phyloP scores from a whole-genome alignment of 2,113 vertebrate genomes.

The Hiodon alosoides region DNA sequence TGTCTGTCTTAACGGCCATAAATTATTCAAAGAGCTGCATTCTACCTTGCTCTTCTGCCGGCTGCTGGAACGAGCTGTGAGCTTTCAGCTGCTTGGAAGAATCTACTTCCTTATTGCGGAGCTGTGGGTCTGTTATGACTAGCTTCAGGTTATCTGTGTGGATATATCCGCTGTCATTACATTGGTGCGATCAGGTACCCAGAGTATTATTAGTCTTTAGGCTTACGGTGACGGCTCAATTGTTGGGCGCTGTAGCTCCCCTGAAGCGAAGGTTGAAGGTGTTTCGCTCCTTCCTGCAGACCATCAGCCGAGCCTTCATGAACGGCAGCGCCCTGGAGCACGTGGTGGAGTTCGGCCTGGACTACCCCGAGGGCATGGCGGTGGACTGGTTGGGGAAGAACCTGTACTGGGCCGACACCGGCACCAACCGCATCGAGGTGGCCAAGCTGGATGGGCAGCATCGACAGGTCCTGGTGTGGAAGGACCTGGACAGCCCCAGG shows the following conservation, averaged over 20 bases:
- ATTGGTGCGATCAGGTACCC: no score
- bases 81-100: constrained; percentile 1
- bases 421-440: constrained; percentile 92
- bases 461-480: constrained; percentile 92
- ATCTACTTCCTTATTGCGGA: background rate
- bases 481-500: constrained; percentile 89
- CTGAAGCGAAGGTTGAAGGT: background rate
- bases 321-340: constrained; percentile 91
- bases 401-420: constrained; percentile 93
- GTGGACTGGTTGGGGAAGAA: constrained; percentile 98
- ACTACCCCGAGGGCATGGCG: constrained; percentile 97
- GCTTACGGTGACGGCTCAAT: background rate
- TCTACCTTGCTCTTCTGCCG: constrained; percentile 12
- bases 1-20: constrained; percentile 16
- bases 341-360: constrained; percentile 89
- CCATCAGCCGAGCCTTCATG: constrained; percentile 96
- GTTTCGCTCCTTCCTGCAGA: constrained; percentile 58
- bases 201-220: no score
- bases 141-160: background rate
- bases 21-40: constrained; percentile 25
- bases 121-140: background rate
- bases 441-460: constrained; percentile 91
- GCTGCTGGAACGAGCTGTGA: constrained; percentile 13
- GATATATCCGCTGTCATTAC: background rate
- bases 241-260: background rate